Evolutionary conservation across 2,888 invertebrate species (phyloP).

Genomic region (Crematogaster levior): DNA sequence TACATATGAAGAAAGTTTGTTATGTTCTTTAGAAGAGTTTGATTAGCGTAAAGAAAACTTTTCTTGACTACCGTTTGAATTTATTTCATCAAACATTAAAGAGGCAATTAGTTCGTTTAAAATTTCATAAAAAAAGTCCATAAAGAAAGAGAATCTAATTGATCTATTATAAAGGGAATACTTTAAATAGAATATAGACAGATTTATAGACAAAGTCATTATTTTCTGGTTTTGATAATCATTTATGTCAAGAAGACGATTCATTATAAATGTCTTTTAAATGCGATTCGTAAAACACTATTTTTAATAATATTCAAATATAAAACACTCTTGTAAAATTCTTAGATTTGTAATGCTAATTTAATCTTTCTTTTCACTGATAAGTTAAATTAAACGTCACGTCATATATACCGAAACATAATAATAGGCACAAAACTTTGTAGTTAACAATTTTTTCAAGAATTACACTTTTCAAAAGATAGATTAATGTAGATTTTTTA

Average conservation of each 20-base stretch:
- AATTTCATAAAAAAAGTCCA: neutral
- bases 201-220: no score
- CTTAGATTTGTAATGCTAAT: constrained; percentile 1
- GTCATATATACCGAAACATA: neutral
- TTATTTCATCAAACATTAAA: neutral
- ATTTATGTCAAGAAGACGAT: neutral
- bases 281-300: neutral
- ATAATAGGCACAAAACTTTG: neutral
- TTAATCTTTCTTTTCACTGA: neutral
- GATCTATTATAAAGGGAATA: neutral
- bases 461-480: neutral
- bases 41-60: neutral
- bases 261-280: neutral
- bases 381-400: neutral
- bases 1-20: neutral
- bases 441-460: neutral
- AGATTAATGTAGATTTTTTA: no score
- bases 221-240: neutral
- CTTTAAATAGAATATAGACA: no score
- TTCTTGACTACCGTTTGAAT: neutral
- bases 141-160: neutral
- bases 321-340: no score
- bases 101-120: neutral
- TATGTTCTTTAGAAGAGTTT: neutral
- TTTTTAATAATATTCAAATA: neutral